phyloP scores from a whole-genome alignment of 2,113 vertebrate species.

The Andinoacara biseriatus region DNA sequence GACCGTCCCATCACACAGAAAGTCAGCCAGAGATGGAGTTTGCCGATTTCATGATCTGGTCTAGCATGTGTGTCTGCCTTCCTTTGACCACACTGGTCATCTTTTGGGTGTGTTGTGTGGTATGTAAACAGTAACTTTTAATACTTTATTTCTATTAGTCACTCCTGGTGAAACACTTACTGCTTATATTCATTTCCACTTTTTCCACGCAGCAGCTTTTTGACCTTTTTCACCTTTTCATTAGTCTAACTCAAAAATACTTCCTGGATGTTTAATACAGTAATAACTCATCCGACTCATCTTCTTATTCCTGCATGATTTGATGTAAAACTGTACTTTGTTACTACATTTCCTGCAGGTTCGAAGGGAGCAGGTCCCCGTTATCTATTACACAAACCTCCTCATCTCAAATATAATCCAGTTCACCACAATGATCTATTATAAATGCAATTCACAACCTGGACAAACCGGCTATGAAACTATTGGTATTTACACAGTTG shows the following conservation, averaged over 20 bases:
- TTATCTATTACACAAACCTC: background rate
- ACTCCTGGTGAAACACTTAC: background rate
- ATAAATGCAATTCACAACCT: background rate
- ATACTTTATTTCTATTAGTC: background rate
- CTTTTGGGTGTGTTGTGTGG: background rate
- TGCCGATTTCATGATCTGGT: rapidly evolving
- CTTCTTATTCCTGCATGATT: background rate
- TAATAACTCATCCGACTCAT: background rate
- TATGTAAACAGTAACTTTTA: background rate
- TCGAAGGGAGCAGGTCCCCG: background rate
- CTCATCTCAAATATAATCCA: background rate
- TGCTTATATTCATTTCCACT: background rate
- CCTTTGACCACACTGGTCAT: conserved; percentile 2
- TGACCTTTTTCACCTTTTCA: too few relatives aligned
- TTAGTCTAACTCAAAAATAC: background rate
- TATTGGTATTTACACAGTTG: background rate
- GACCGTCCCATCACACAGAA: background rate
- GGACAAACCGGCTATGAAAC: too few relatives aligned
- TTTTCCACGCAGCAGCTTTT: background rate
- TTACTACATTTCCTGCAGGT: background rate
- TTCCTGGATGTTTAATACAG: background rate
- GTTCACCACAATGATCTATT: background rate
- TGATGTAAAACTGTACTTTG: background rate
- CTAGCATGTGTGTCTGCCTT: background rate
- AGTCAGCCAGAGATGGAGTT: background rate